Percentiles rank a stretch among this genome's conserved stretches.
These are phyloP conservation scores for Trematomus bernacchii DNA, from an alignment of 2,797 vertebrate genomes.

Conservation along the genomic window DNA sequence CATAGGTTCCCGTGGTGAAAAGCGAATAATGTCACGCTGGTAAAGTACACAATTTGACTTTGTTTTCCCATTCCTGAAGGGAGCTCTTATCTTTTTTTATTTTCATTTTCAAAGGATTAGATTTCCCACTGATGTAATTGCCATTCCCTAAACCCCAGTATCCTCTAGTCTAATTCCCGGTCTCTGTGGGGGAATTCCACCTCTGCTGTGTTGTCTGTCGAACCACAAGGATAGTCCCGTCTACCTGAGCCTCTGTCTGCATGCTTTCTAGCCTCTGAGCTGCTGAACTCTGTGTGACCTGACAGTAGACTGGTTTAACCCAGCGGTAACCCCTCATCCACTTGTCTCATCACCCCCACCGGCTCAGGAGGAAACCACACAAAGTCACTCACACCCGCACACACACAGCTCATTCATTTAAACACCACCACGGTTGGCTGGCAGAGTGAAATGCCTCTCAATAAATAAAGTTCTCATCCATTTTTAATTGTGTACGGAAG, in stretches of 20 bases:
- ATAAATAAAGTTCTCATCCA: constrained; percentile 77
- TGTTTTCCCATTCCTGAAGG: constrained; percentile 51
- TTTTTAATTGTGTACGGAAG: constrained; percentile 70
- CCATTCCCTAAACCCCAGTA: constrained; percentile 35
- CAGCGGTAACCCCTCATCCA: constrained; percentile 62
- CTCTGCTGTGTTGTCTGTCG: constrained; percentile 46
- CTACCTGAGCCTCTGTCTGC: constrained; percentile 54
- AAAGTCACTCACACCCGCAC: constrained; percentile 6
- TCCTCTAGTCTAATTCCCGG: constrained; percentile 40
- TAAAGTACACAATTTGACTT: constrained; percentile 38
- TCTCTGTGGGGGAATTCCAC: constrained; percentile 50
- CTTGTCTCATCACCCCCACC: constrained; percentile 61
- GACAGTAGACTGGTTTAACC: constrained; percentile 73
- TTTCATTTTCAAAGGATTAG: constrained; percentile 72
- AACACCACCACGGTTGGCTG: constrained; percentile 53
- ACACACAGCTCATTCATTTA: constrained; percentile 63
- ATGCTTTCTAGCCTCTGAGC: constrained; percentile 43
- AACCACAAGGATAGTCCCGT: constrained; percentile 40
- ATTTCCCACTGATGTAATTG: constrained; percentile 60
- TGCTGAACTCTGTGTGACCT: constrained; percentile 78
- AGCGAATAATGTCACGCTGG: constrained; percentile 38
- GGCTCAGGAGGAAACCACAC: constrained; percentile 38
- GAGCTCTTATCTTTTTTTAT: constrained; percentile 32
- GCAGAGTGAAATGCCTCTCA: constrained; percentile 55
- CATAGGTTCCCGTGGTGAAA: constrained; percentile 30